Evolutionary conservation across 35 echinoderm and acorn worm genomes (phyloP).

Genomic region (Lytechinus pictus): DNA sequence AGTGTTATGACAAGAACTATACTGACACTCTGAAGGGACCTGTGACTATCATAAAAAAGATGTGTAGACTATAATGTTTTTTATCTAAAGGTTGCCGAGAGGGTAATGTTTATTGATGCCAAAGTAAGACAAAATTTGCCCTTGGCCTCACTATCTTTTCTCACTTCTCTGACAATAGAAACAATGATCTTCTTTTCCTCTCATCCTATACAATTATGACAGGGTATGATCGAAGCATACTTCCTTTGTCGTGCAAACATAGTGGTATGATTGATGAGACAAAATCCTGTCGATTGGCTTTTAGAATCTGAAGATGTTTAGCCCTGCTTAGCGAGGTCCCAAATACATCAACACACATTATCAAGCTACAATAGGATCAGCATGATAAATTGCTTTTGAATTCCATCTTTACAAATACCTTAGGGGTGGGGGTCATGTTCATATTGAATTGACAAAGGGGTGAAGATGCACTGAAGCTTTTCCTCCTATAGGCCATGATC

Average conservation of each 20-base stretch:
- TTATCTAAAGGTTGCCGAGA: not conserved
- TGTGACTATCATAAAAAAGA: not conserved
- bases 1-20: not conserved
- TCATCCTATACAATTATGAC: not conserved
- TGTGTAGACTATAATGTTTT: not conserved
- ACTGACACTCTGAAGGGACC: not conserved
- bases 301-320: not conserved
- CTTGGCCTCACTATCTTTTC: not conserved
- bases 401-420: not conserved
- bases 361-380: not conserved
- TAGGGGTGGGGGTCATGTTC: not conserved
- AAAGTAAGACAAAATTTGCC: not conserved
- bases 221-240: slow-evolving; percentile 1
- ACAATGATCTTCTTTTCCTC: not conserved
- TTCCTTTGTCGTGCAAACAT: not conserved
- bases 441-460: not conserved
- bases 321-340: slow-evolving; percentile 6
- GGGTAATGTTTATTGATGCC: not conserved
- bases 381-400: slow-evolving; percentile 39
- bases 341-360: slow-evolving; percentile 1
- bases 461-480: not conserved
- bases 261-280: slow-evolving; percentile 13
- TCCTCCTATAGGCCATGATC: not conserved
- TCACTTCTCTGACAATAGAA: not conserved
- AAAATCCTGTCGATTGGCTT: slow-evolving; percentile 11